Evolutionary conservation across 2,797 vertebrate genomes (phyloP), one percentile per base, ranked within the genome.

Genomic region (Onychomys torridus): DNA sequence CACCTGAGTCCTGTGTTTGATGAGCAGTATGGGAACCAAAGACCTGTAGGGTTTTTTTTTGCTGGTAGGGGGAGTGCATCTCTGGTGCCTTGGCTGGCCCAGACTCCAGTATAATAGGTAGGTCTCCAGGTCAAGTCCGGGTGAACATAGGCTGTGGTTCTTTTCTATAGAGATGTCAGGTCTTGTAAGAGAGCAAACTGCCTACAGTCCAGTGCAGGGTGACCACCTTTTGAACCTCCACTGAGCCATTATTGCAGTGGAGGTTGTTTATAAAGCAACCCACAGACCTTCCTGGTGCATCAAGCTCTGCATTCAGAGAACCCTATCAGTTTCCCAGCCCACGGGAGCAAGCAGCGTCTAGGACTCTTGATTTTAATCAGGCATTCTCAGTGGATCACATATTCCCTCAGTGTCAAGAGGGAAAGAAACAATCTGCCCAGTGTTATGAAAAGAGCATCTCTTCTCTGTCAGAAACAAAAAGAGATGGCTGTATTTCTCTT

Each of bases 181-280:
- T 75, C 61, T 94, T 55, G 0, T 16, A 34, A 83, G 65, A 77
- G 37, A 67, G 75, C 79, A 49, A 8, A 63, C 59, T 76, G 75
- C 85, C 90, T 40, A 61, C 25, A 82, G 81, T 90, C 52, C 32
- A 14, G 0, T 83, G 43, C n/a, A 14, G 63, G 10, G 89, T 6
- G 25, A 8, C 91, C 63, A 92, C 90, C 94, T 97, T 96, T 96
- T 93, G 93, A 97, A 96, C 86, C 90, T 94, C 83, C 86, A 83
- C 71, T 55, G 81, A 57, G 49, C 63, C 65, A 65, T 92, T 65
- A 73, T 90, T 96, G 94, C 61, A 75, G 89, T 46, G 83, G 78
- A 78, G 76, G 17, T 63, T 94, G 90, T 96, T 97, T 96, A 94
- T 81, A 92, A 81, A 90, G 89, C 86, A 94, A 57, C 78, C 95